Conservation (phyloP, 2,888 invertebrate species). For the Drosophila subsilvestris region DNA sequence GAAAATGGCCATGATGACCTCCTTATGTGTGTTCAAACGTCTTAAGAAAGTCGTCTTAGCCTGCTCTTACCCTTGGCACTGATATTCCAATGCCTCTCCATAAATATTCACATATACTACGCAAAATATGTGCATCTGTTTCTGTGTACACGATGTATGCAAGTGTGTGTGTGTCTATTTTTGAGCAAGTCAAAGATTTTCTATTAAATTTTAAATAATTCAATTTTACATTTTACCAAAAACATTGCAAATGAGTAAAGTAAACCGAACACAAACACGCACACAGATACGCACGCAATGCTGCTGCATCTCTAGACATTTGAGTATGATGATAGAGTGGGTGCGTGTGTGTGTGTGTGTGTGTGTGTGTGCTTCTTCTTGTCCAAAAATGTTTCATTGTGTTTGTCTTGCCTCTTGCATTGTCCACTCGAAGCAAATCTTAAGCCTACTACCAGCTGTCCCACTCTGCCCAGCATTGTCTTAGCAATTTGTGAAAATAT, state of each 20-base stretch:
- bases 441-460: conserved; percentile 61
- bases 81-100: conserved; percentile 28
- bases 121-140: conserved; percentile 12
- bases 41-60: conserved; percentile 17
- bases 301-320: conserved; percentile 50
- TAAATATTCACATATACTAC: conserved; percentile 17
- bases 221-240: conserved; percentile 79
- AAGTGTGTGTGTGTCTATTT: conserved; percentile 40
- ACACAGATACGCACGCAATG: conserved; percentile 29
- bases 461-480: conserved; percentile 39
- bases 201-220: conserved; percentile 79
- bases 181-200: conserved; percentile 75
- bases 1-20: neutral
- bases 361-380: conserved; percentile 62
- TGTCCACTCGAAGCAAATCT: conserved; percentile 68
- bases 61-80: conserved; percentile 3
- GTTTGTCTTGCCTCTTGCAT: conserved; percentile 66
- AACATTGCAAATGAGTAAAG: conserved; percentile 77
- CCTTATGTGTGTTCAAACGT: conserved; percentile 5
- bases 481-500: conserved; percentile 53
- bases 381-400: conserved; percentile 76
- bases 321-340: neutral
- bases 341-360: neutral
- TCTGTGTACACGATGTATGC: conserved; percentile 13
- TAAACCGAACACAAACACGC: conserved; percentile 56